Conservation (phyloP, 2,888 invertebrate genomes). For the Drosophila mettleri region DNA sequence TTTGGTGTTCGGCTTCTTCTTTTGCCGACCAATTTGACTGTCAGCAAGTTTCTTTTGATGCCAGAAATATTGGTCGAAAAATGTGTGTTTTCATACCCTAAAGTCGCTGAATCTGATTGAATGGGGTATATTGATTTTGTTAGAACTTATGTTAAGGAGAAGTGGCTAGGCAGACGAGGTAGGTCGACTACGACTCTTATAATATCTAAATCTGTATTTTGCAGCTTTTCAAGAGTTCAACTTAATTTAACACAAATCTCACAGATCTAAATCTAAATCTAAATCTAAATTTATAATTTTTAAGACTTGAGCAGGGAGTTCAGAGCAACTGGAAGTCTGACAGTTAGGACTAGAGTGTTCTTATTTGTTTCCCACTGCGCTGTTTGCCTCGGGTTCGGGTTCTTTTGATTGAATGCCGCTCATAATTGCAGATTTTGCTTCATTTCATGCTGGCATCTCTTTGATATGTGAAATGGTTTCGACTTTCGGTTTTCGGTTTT, state of each 20-base stretch:
- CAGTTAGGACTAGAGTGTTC: neutral
- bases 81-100: slow-evolving; percentile 12
- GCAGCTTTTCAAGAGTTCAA: too few relatives aligned
- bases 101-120: neutral
- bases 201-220: neutral
- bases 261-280: too few relatives aligned
- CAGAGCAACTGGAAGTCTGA: neutral
- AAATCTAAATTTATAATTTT: too few relatives aligned
- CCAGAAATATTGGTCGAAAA: slow-evolving; percentile 53
- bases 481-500: slow-evolving; percentile 18
- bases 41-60: slow-evolving; percentile 66
- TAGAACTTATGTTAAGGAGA: neutral
- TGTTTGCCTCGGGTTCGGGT: slow-evolving; percentile 43
- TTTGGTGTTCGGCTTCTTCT: slow-evolving; percentile 4
- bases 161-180: neutral
- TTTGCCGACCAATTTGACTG: slow-evolving; percentile 68
- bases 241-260: too few relatives aligned
- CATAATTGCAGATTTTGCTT: slow-evolving; percentile 69
- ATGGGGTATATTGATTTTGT: neutral
- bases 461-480: slow-evolving; percentile 28
- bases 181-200: neutral
- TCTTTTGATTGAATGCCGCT: slow-evolving; percentile 70
- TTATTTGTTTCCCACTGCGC: slow-evolving; percentile 2
- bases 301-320: too few relatives aligned
- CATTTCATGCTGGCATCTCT: slow-evolving; percentile 56